Evolutionary conservation across 2,797 vertebrate species (phyloP).

Genomic region (Mareca strepera): DNA sequence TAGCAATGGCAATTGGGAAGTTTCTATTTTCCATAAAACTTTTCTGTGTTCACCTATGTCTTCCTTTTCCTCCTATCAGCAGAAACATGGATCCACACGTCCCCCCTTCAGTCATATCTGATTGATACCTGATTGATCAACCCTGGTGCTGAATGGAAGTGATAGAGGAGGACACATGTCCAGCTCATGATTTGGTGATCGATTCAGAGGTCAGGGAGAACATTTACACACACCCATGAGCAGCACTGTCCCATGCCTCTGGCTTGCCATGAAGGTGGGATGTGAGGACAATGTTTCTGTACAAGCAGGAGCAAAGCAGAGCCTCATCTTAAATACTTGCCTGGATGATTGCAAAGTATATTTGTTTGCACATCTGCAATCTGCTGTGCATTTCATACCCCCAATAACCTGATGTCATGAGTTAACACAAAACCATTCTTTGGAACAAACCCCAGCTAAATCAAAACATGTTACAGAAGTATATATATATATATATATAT

Average conservation of each 20-base stretch:
- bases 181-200: background rate
- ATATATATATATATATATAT: no score
- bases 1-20: background rate
- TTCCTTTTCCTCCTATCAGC: background rate
- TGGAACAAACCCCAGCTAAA: background rate
- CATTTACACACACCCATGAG: background rate
- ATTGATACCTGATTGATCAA: background rate
- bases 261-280: background rate
- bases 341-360: background rate
- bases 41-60: background rate
- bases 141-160: background rate
- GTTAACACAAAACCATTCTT: background rate
- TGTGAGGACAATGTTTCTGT: background rate
- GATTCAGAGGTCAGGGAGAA: background rate
- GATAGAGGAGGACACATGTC: background rate
- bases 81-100: background rate
- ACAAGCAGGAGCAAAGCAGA: background rate
- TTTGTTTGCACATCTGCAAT: background rate
- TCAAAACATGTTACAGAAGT: background rate
- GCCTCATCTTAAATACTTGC: background rate
- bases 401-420: background rate
- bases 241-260: background rate
- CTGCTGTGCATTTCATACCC: background rate
- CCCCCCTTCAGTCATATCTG: background rate
- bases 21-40: background rate